Percentiles rank a stretch among this genome's conserved stretches.
Evolutionary conservation across 37 sponge, comb jelly and placozoan species (phyloP).

Genomic region (Bolinopsis microptera): DNA sequence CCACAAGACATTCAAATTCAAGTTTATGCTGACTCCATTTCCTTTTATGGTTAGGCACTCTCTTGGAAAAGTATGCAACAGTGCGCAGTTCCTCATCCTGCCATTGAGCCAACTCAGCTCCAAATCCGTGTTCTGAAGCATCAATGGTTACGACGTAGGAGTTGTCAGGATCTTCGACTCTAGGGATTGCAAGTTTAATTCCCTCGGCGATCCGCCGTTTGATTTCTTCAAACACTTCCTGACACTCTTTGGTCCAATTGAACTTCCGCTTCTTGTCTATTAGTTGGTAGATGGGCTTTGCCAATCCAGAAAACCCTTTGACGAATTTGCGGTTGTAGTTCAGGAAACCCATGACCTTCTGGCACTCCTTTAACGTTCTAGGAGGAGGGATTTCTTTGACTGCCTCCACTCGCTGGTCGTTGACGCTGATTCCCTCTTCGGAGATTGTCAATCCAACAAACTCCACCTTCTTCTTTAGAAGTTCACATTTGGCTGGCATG

Average conservation of each 20-base stretch:
- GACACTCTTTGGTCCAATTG: not conserved
- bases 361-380: not conserved
- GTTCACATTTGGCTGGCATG: not conserved
- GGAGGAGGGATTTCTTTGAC: not conserved
- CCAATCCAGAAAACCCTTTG: not conserved
- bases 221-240: not conserved
- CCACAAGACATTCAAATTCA: not conserved
- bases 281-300: conserved; percentile 22
- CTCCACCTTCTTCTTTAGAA: not conserved
- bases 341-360: conserved; percentile 22
- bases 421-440: conserved; percentile 5
- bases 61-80: conserved; percentile 34
- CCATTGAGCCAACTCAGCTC: conserved; percentile 24
- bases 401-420: not conserved
- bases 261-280: not conserved
- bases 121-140: conserved; percentile 3
- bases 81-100: not conserved
- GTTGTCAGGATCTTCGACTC: not conserved
- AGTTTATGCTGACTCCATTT: not conserved
- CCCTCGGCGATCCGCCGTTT: not conserved
- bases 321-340: conserved; percentile 37
- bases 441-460: conserved; percentile 30
- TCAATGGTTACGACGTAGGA: not conserved
- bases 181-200: not conserved
- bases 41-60: conserved; percentile 9